These are phyloP conservation scores for mouse (Mus musculus) DNA, from an alignment of 2,113 vertebrate genomes.

Conservation along the genomic window GRCm39 chr8:54151001-54151500, in stretches of 20 bases:
- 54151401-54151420: neutral
- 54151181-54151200: neutral
- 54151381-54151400: neutral
- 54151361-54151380: constrained; percentile 20
- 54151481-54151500: neutral
- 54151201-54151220: neutral
- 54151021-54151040: neutral
- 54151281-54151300: constrained; percentile 12
- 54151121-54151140: no score
- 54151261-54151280: neutral
- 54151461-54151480: constrained; percentile 11
- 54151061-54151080: no score
- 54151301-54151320: neutral
- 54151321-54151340: neutral
- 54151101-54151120: no score
- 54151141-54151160: neutral
- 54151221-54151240: constrained; percentile 44
- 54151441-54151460: neutral
- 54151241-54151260: neutral
- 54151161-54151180: neutral
- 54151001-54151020: neutral
- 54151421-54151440: constrained; percentile 22
- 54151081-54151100: no score
- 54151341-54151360: constrained; percentile 48
- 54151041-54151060: neutral